Conservation (phyloP, 2,888 invertebrate species). For the Anthophora plumipes region DNA sequence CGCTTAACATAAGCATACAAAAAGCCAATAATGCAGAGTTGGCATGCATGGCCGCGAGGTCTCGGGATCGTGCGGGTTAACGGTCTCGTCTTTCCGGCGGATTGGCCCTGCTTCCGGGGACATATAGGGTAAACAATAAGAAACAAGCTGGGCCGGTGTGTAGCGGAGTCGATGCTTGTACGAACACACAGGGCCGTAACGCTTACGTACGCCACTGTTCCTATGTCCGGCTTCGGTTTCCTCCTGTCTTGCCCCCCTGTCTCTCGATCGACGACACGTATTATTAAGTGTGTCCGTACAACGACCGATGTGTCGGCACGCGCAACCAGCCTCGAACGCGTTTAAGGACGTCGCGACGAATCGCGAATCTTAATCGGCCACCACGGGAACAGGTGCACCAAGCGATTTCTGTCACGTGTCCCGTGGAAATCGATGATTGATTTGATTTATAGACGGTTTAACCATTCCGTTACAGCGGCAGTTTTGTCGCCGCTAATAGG, state of each 20-base stretch:
- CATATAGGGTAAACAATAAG: slow-evolving; percentile 84
- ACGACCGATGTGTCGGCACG: slow-evolving; percentile 77
- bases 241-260: slow-evolving; percentile 5
- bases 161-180: slow-evolving; percentile 50
- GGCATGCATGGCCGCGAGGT: slow-evolving; percentile 83
- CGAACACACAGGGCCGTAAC: slow-evolving; percentile 35
- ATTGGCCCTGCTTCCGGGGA: slow-evolving; percentile 84
- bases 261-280: slow-evolving; percentile 72
- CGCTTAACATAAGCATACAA: slow-evolving; percentile 77
- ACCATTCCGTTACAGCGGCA: too few relatives aligned
- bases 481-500: too few relatives aligned
- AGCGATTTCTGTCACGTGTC: not conserved
- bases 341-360: slow-evolving; percentile 61
- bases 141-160: slow-evolving; percentile 60
- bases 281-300: slow-evolving; percentile 79
- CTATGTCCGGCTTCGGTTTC: slow-evolving; percentile 57
- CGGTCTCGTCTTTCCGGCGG: slow-evolving; percentile 84
- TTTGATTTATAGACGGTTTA: not conserved
- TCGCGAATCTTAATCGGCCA: slow-evolving; percentile 58
- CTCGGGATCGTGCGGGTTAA: slow-evolving; percentile 83
- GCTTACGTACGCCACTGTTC: slow-evolving; percentile 47
- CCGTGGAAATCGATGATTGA: not conserved
- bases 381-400: slow-evolving; percentile 3
- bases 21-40: slow-evolving; percentile 80
- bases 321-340: slow-evolving; percentile 65